phyloP scores from a whole-genome alignment of 2,797 vertebrate genomes.

The Propithecus deckenii region DNA sequence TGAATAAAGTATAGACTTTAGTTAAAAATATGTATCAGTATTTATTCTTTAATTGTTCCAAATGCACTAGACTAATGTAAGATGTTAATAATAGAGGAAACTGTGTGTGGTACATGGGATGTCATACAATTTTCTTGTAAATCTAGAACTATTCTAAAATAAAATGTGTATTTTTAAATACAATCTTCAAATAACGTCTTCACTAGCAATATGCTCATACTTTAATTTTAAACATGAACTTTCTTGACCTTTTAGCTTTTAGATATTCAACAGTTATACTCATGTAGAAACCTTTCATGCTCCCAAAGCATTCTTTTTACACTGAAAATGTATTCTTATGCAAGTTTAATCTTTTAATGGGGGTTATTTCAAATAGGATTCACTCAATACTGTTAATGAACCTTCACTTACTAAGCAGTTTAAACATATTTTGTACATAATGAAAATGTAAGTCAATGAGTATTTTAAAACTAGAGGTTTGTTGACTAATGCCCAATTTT shows the following conservation, averaged over 20 bases:
- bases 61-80: neutral
- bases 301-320: neutral
- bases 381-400: slow-evolving; percentile 14
- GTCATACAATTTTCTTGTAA: neutral
- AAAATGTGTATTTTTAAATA: neutral
- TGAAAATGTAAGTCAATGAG: slow-evolving; percentile 28
- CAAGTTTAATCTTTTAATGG: slow-evolving; percentile 27
- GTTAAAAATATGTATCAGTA: neutral
- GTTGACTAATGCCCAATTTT: slow-evolving; percentile 31
- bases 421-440: slow-evolving; percentile 39
- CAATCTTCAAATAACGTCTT: neutral
- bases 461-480: slow-evolving; percentile 21
- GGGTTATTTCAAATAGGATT: slow-evolving; percentile 1
- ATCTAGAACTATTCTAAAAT: neutral
- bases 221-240: neutral
- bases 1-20: neutral
- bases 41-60: neutral
- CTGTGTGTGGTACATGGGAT: neutral
- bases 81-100: neutral
- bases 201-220: neutral
- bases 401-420: slow-evolving; percentile 43
- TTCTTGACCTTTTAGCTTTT: slow-evolving; percentile 1
- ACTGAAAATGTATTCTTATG: neutral
- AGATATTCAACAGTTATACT: neutral
- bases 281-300: neutral